Evolutionary conservation across 2,888 invertebrate genomes (phyloP), one percentile per base, ranked within the genome.

Genomic region (Drosophila mercatorum): DNA sequence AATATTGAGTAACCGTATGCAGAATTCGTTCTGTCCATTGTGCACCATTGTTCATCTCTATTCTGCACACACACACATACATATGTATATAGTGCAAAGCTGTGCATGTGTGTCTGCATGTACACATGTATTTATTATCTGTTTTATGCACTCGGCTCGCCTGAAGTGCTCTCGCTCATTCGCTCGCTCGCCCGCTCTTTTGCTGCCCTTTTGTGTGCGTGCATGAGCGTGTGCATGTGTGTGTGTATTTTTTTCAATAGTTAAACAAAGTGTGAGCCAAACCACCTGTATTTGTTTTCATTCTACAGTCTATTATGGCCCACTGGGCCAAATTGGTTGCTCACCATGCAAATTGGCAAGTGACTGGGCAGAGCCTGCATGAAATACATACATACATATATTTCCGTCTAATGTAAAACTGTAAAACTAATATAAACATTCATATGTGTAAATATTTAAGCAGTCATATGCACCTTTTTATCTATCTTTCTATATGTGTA

Each of bases 251-350:
- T 44, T 61, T 49, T 3, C 4, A 49, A 60, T 64, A 47, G 56
- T 57, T 14, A n/a, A 36, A 10, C 11, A 44, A 31, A 36, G 38
- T 49, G 59, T 40, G 44, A 65, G 43, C 46, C 44, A 34, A 76
- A 62, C 78, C 78, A 78, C 78, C 80, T 78, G 78, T 80, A 69
- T 76, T 72, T 80, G 61, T 66, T 76, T 68, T 61, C 55, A 47
- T 36, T 52, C 72, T 64, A 59, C 46, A 51, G 44, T 52, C 41
- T 17, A 53, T 75, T 75, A 55, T 60, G 12, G 38, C 8, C 43
- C 62, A 26, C 31, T 61, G 46, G 36, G 26, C 51, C 43, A 70
- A 75, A 65, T 76, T 65, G 36, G 47, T 12, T 12, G 17, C 34
- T 22, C 38, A 56, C 34, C 7, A 17, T 44, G 28, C 34, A 51